Conservation (phyloP, 2,888 invertebrate genomes). For the Alentia gelatinosa region DNA sequence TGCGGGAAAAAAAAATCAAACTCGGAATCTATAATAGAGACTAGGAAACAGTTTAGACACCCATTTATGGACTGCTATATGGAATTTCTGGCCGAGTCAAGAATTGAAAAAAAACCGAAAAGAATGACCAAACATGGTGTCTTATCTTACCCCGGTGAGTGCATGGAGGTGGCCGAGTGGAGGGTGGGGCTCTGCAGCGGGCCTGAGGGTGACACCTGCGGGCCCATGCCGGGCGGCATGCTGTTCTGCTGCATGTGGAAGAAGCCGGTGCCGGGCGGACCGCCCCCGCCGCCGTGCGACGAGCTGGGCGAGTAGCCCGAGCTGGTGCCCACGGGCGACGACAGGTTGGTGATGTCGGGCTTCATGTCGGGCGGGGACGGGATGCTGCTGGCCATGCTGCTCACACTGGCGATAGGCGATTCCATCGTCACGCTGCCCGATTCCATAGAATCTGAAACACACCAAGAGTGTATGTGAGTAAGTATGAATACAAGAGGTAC, state of each 20-base stretch:
- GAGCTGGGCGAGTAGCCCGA: slow-evolving; percentile 41
- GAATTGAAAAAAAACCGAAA: too few relatives aligned
- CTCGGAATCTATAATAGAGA: too few relatives aligned
- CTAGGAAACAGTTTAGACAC: too few relatives aligned
- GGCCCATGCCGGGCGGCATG: background rate
- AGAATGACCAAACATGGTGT: too few relatives aligned
- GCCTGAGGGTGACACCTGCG: slow-evolving; percentile 51
- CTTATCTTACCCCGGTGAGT: slow-evolving; percentile 49
- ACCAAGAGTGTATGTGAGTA: too few relatives aligned
- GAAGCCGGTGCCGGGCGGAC: background rate
- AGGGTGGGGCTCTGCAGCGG: slow-evolving; percentile 60
- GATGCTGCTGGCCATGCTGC: slow-evolving; percentile 27
- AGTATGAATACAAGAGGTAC: background rate
- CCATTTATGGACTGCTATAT: too few relatives aligned
- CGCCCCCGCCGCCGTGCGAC: slow-evolving; percentile 1
- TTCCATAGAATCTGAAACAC: slow-evolving; percentile 59
- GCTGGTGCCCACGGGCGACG: background rate
- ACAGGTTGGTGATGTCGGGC: slow-evolving; percentile 54
- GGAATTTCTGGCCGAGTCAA: too few relatives aligned
- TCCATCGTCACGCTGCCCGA: slow-evolving; percentile 54
- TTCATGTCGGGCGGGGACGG: slow-evolving; percentile 54
- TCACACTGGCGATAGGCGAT: slow-evolving; percentile 32
- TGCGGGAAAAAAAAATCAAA: too few relatives aligned
- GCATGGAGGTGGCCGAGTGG: slow-evolving; percentile 55
- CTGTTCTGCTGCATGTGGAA: slow-evolving; percentile 37